A percentile compares a stretch with the other conserved stretches of the same genome.
These are phyloP conservation scores for Cacatua alba DNA, from an alignment of 2,113 vertebrate species.

Conservation along the genomic window DNA sequence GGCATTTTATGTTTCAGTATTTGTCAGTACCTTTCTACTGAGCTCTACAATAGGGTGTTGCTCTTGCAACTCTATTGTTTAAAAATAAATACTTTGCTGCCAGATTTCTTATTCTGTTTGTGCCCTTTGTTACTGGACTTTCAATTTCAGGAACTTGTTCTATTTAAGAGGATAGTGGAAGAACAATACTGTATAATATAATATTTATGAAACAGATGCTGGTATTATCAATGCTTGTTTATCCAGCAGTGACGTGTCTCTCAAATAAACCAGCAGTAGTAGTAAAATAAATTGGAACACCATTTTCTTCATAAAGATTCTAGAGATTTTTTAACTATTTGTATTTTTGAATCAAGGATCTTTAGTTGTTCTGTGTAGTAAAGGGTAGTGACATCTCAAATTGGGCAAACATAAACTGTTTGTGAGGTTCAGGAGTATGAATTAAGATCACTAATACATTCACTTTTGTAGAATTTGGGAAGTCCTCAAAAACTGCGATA, in stretches of 20 bases:
- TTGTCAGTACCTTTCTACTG: background rate
- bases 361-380: background rate
- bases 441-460: background rate
- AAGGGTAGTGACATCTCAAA: background rate
- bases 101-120: slow-evolving; percentile 28
- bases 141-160: slow-evolving; percentile 44
- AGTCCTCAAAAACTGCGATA: background rate
- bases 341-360: background rate
- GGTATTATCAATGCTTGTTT: background rate
- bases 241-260: background rate
- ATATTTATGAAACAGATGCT: slow-evolving; percentile 15
- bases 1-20: background rate
- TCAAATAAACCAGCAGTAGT: background rate
- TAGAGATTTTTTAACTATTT: background rate
- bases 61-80: slow-evolving; percentile 8
- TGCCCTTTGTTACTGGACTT: background rate
- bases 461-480: background rate
- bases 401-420: background rate
- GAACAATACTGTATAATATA: slow-evolving; percentile 22
- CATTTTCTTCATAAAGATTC: background rate
- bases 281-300: background rate
- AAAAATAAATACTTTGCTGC: slow-evolving; percentile 12
- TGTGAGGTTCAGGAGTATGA: background rate
- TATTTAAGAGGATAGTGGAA: background rate
- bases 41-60: background rate